Conservation (phyloP, 2,113 vertebrate genomes). For the Plotosus lineatus region DNA sequence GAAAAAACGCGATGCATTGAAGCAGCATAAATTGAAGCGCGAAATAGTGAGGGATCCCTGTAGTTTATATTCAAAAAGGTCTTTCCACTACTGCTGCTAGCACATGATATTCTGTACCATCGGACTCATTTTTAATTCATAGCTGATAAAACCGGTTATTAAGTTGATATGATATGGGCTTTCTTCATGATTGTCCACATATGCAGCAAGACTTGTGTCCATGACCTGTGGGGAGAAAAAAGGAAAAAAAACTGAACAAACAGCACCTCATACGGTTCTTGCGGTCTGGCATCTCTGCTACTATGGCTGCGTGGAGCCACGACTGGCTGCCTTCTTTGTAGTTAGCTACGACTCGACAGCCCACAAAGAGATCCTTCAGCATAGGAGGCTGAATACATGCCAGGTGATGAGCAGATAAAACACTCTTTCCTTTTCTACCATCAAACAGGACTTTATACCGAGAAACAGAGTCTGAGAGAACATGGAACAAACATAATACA, state of each 20-base stretch:
- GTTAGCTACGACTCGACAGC: conserved; percentile 83
- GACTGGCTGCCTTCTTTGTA: conserved; percentile 73
- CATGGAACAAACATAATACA: background rate
- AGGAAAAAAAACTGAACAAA: background rate
- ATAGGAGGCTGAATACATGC: conserved; percentile 75
- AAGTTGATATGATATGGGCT: too few species aligned
- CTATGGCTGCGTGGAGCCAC: conserved; percentile 78
- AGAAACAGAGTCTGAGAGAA: conserved; percentile 64
- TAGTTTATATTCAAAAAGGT: too few species aligned
- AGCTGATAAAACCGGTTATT: too few species aligned
- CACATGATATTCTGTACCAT: too few species aligned
- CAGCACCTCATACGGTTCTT: conserved; percentile 88
- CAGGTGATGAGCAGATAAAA: conserved; percentile 87
- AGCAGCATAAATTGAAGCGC: too few species aligned
- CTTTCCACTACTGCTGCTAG: too few species aligned
- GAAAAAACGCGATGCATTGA: too few species aligned
- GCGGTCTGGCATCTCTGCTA: conserved; percentile 83
- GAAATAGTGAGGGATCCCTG: too few species aligned
- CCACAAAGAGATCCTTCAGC: conserved; percentile 74
- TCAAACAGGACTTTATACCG: conserved; percentile 88
- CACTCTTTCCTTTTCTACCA: conserved; percentile 79
- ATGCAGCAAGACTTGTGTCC: too few species aligned
- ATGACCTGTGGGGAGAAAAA: too few species aligned
- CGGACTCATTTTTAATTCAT: too few species aligned
- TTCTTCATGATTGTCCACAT: too few species aligned